Percentiles rank a stretch among this genome's conserved stretches.
These are phyloP conservation scores for Bugulina stolonifera DNA, from an alignment of 2,888 invertebrate species.

Conservation along the genomic window DNA sequence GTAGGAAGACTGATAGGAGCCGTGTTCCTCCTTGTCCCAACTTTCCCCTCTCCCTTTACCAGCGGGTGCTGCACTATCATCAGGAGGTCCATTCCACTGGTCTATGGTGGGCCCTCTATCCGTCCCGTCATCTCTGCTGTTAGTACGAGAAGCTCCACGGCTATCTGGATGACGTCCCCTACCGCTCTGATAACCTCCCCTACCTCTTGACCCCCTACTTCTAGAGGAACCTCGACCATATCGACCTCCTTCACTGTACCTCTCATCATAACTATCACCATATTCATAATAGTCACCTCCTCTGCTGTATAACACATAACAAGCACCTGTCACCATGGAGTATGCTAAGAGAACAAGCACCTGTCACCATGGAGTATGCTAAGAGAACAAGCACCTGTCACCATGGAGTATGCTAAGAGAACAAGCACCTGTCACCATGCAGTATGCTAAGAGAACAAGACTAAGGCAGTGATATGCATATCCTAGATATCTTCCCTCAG, in stretches of 20 bases:
- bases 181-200: background rate
- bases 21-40: background rate
- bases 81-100: slow-evolving; percentile 9
- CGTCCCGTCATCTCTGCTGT: background rate
- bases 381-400: too few species aligned
- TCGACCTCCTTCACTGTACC: background rate
- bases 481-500: too few species aligned
- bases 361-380: too few species aligned
- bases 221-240: background rate
- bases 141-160: background rate
- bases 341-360: too few species aligned
- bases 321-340: too few species aligned
- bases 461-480: too few species aligned
- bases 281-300: background rate
- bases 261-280: slow-evolving; percentile 6
- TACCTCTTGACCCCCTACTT: background rate
- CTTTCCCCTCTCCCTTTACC: background rate
- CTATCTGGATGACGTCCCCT: background rate
- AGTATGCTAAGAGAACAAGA: too few species aligned
- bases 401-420: too few species aligned
- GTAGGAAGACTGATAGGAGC: background rate
- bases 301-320: too few species aligned
- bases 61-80: background rate
- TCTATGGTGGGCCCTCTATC: slow-evolving; percentile 7
- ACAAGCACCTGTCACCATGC: too few species aligned